Evolutionary conservation across 2,888 invertebrate species (phyloP).

Genomic region (Seira sanloemensis): DNA sequence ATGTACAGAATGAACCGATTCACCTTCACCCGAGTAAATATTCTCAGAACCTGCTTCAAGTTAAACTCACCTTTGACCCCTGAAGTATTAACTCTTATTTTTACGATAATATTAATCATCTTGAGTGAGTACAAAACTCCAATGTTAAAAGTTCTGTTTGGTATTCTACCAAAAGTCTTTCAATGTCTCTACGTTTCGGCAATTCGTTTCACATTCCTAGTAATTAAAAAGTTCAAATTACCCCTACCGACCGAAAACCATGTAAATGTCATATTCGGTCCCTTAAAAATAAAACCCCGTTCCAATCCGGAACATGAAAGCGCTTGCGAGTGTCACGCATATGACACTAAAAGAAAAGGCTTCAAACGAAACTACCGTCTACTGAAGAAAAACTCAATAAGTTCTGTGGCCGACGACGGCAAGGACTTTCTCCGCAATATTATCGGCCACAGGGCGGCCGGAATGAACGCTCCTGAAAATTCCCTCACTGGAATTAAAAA

Average conservation of each 20-base stretch:
- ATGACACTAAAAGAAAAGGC: background rate
- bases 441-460: conserved; percentile 86
- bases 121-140: too few species aligned
- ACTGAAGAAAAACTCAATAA: background rate
- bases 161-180: too few species aligned
- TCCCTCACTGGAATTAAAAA: conserved; percentile 84
- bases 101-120: too few species aligned
- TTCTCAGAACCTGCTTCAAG: too few species aligned
- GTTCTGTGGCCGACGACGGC: conserved; percentile 61
- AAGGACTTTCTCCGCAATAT: conserved; percentile 77
- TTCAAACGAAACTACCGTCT: background rate
- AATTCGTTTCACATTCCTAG: too few species aligned
- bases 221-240: background rate
- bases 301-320: conserved; percentile 11
- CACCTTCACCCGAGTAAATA: too few species aligned
- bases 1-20: too few species aligned
- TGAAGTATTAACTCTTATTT: too few species aligned
- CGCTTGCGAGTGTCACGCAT: conserved; percentile 16
- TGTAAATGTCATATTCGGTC: background rate
- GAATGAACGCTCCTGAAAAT: conserved; percentile 87
- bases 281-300: background rate
- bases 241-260: background rate
- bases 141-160: too few species aligned
- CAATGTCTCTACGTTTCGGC: too few species aligned
- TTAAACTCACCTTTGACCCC: too few species aligned